Evolutionary conservation across 92 coral and sea anemone species (phyloP).

Genomic region (Zoanthus gigantus): DNA sequence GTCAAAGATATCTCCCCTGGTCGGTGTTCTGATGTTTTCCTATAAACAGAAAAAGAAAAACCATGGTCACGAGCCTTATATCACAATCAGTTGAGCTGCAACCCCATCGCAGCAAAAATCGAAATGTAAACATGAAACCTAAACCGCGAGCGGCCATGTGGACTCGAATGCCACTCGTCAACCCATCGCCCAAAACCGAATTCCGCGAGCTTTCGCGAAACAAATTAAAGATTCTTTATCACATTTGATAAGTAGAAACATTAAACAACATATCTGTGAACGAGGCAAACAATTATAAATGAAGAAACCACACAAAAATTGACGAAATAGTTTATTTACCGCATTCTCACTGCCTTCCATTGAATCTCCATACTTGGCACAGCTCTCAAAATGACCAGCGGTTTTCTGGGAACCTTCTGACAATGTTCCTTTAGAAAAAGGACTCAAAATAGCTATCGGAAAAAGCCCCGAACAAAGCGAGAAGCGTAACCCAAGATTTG

Average conservation of each 20-base stretch:
- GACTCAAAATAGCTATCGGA: background rate
- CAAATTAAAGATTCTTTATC: background rate
- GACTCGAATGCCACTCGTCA: no score
- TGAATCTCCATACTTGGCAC: slow-evolving; percentile 2
- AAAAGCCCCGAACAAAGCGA: slow-evolving; percentile 19
- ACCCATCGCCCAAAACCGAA: no score
- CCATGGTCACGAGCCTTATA: background rate
- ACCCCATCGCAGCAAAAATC: no score
- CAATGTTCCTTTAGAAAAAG: slow-evolving; percentile 10
- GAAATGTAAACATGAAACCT: no score
- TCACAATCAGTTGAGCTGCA: no score
- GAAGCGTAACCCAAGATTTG: background rate
- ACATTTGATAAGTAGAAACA: background rate
- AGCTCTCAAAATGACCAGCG: slow-evolving; percentile 20
- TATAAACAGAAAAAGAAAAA: background rate
- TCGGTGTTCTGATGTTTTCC: background rate
- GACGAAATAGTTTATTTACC: slow-evolving; percentile 9
- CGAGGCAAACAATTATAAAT: slow-evolving; percentile 1
- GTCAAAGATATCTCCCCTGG: background rate
- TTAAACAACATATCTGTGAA: background rate
- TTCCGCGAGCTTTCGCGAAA: no score
- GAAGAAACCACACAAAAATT: background rate
- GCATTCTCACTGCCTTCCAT: slow-evolving; percentile 24
- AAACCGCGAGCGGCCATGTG: no score
- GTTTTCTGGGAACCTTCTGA: slow-evolving; percentile 15